Percentiles rank a stretch among this genome's conserved stretches.
phyloP scores from a whole-genome alignment of 2,888 invertebrate species.

The Hyalella azteca region DNA sequence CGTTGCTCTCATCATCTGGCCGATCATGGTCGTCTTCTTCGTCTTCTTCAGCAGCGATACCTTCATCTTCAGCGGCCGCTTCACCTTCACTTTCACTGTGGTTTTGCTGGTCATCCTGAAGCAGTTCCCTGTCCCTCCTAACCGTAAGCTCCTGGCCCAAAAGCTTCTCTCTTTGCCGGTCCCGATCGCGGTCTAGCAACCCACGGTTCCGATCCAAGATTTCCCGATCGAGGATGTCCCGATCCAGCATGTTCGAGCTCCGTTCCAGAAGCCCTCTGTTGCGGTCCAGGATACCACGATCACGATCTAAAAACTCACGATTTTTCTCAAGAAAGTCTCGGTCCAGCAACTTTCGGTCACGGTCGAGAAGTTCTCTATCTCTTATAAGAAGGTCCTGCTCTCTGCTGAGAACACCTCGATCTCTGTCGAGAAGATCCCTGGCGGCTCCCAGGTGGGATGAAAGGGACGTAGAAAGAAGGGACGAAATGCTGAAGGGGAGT shows the following conservation, averaged over 20 bases:
- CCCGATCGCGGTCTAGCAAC: neutral
- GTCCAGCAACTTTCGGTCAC: constrained; percentile 35
- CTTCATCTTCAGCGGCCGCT: constrained; percentile 46
- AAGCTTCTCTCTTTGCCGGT: neutral
- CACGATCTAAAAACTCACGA: neutral
- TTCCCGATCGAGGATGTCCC: neutral
- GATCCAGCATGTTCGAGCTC: neutral
- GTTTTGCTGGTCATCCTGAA: constrained; percentile 27
- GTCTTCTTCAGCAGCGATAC: constrained; percentile 43
- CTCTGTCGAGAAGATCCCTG: constrained; percentile 35
- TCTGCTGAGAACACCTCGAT: constrained; percentile 38
- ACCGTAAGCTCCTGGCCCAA: constrained; percentile 9
- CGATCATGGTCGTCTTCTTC: constrained; percentile 44
- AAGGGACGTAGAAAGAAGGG: constrained; percentile 41
- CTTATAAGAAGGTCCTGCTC: neutral
- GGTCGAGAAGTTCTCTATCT: constrained; percentile 6
- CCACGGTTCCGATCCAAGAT: neutral
- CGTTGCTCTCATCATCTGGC: constrained; percentile 43
- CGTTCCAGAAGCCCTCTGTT: constrained; percentile 7
- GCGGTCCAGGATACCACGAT: neutral
- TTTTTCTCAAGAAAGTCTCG: neutral
- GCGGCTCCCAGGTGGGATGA: constrained; percentile 5
- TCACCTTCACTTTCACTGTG: constrained; percentile 45
- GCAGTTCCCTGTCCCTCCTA: constrained; percentile 40
- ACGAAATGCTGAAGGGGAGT: constrained; percentile 57